phyloP scores from a whole-genome alignment of 2,888 invertebrate species.

The Spilarctia lutea region DNA sequence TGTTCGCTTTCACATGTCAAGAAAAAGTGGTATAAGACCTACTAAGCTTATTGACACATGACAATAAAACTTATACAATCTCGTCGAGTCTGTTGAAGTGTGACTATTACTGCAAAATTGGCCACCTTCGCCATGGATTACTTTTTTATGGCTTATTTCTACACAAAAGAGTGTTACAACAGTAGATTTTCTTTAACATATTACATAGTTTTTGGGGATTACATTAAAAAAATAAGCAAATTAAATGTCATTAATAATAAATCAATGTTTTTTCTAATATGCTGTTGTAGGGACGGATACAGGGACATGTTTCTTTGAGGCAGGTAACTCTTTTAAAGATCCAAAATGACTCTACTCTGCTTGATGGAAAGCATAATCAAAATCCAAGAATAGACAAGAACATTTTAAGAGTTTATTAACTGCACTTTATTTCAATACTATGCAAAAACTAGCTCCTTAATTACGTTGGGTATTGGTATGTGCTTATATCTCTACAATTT shows the following conservation, averaged over 20 bases:
- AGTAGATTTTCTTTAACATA: neutral
- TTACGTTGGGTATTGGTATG: neutral
- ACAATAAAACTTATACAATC: neutral
- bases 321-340: too few relatives aligned
- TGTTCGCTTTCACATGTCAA: neutral
- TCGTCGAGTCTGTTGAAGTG: neutral
- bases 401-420: too few relatives aligned
- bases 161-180: neutral
- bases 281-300: too few relatives aligned
- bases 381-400: too few relatives aligned
- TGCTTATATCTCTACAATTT: neutral
- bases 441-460: too few relatives aligned
- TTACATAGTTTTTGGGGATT: neutral
- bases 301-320: too few relatives aligned
- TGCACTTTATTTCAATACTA: neutral
- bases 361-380: too few relatives aligned
- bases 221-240: too few relatives aligned
- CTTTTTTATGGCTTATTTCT: neutral
- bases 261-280: too few relatives aligned
- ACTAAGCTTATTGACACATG: neutral
- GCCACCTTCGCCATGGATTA: neutral
- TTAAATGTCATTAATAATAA: neutral
- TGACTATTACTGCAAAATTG: neutral
- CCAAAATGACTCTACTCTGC: too few relatives aligned
- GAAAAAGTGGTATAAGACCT: neutral